Conservation (phyloP, 2,113 vertebrate species). For the Xenopus borealis region DNA sequence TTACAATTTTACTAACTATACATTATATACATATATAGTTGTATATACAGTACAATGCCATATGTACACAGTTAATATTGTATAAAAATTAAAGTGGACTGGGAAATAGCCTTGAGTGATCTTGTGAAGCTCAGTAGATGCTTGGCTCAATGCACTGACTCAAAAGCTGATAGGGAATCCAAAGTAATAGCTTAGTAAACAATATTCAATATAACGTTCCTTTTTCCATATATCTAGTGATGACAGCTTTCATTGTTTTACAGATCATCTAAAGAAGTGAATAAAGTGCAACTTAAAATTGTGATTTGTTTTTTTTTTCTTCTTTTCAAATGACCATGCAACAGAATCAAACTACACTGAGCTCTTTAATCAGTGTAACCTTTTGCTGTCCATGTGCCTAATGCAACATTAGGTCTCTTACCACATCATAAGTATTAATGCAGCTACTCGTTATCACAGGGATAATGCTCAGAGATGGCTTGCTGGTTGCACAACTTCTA, state of each 20-base stretch:
- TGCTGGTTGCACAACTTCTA: background rate
- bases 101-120: slow-evolving; percentile 16
- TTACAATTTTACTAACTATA: slow-evolving; percentile 26
- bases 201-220: background rate
- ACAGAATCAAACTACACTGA: too few species aligned
- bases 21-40: slow-evolving; percentile 40
- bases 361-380: too few species aligned
- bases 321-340: too few species aligned
- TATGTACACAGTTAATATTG: slow-evolving; percentile 39
- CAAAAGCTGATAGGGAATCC: background rate
- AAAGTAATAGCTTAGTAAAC: too few species aligned
- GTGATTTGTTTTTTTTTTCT: too few species aligned
- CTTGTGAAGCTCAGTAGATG: slow-evolving; percentile 1
- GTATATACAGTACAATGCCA: slow-evolving; percentile 31
- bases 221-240: background rate
- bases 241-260: background rate
- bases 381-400: too few species aligned
- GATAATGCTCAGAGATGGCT: too few species aligned
- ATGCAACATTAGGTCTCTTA: too few species aligned
- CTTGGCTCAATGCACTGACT: background rate
- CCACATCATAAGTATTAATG: too few species aligned
- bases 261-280: slow-evolving; percentile 16
- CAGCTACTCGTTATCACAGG: too few species aligned
- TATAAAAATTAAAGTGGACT: slow-evolving; percentile 24
- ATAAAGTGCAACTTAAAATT: slow-evolving; percentile 27